Base-by-base conservation (phyloP, 2,113 vertebrate species). In the Chaetodon trifascialis region DNA sequence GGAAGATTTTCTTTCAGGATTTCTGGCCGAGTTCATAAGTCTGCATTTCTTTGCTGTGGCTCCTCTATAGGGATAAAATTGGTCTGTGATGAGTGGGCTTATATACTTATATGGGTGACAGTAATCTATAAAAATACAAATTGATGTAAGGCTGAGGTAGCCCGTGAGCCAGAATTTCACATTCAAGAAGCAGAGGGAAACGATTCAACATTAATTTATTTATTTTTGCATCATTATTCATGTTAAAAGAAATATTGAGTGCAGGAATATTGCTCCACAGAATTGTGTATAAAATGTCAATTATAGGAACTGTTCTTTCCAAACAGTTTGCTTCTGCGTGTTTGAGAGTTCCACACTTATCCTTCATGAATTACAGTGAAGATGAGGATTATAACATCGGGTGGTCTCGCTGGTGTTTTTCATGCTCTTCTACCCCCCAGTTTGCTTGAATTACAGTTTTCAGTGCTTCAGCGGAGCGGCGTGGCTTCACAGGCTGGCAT, bases 361-460 rank as follows among this genome's bases (percentile, higher is more conserved):
- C 75, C 79, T 73, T 77, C 66, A 58, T 84, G 34, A 79, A 88
- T 86, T 77, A 76, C 51, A 40, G 46, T 69, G 52, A 73, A 51
- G 68, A 77, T 59, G 60, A 77, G 71, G 62, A 83, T 76, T 72
- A 69, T 55, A 79, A 65, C 89, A 82, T 82, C 78, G 78, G 79
- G 83, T 44, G 83, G 82, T 82, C 83, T 84, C 52, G 70, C 60
- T 71, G 60, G 23, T 76, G 19, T 69, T 79, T 77, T 86, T 85
- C 59, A 71, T 68, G 66, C 23, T 76, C 65, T 44, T 82, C 30
- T 4, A 58, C 60, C 47, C 36, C 71, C 64, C 68, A 67, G 80
- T 80, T 67, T 76, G 73, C 76, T 67, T 46, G 56, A 84, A 82
- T 84, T 84, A 68, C 72, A 83, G 82, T 82, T 76, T 73, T 84